A percentile compares a stretch with the other conserved stretches of the same genome.
Evolutionary conservation across 2,113 vertebrate species (phyloP).

Genomic region (Chloropsis hardwickii): DNA sequence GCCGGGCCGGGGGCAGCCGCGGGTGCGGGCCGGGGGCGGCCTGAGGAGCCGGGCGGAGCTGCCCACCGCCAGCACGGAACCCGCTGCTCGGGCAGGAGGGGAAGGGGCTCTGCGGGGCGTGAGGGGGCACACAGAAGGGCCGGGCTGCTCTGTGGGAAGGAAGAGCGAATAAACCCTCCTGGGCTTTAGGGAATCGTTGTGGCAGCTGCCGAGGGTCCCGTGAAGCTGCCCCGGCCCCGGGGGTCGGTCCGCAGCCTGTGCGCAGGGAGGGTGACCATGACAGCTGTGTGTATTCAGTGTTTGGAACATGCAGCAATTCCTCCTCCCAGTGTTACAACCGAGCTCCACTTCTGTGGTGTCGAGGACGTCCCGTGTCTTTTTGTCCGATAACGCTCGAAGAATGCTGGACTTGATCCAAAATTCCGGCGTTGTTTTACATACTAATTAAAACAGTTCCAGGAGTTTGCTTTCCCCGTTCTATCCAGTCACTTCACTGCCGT

Average conservation of each 20-base stretch:
- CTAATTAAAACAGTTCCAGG: background rate
- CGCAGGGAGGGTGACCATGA: rapidly evolving
- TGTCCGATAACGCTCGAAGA: background rate
- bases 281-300: rapidly evolving
- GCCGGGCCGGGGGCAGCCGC: background rate
- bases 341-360: background rate
- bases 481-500: background rate
- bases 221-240: background rate
- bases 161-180: rapidly evolving
- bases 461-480: background rate
- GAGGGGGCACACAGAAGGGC: background rate
- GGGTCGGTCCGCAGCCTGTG: background rate
- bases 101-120: background rate
- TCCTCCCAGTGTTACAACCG: rapidly evolving
- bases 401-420: background rate
- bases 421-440: background rate
- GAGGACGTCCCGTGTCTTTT: rapidly evolving
- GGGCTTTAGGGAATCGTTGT: rapidly evolving
- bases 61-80: background rate
- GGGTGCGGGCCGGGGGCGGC: background rate
- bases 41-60: background rate
- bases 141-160: background rate
- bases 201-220: rapidly evolving
- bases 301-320: rapidly evolving
- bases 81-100: background rate